Evolutionary conservation across 2,797 vertebrate species (phyloP).

Genomic region (Hypotaenidia okinawae): DNA sequence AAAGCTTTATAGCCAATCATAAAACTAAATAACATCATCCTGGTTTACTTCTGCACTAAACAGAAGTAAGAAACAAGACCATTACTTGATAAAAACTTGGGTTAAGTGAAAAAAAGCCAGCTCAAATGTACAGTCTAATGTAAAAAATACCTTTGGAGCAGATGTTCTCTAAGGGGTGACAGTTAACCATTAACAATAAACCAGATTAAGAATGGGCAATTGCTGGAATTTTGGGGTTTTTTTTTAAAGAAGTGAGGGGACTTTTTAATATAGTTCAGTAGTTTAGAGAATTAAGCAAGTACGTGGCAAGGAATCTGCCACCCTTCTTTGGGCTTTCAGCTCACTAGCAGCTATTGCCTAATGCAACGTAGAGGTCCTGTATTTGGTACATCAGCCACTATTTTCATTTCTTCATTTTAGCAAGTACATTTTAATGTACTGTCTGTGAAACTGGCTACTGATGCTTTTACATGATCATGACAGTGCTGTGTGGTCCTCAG

Average conservation of each 20-base stretch:
- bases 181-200: neutral
- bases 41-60: neutral
- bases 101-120: neutral
- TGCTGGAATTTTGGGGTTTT: neutral
- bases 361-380: fast-evolving
- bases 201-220: neutral
- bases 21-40: constrained; percentile 15
- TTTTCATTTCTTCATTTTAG: neutral
- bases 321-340: neutral
- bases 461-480: neutral
- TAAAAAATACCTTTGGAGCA: neutral
- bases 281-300: neutral
- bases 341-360: neutral
- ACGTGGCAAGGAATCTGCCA: neutral
- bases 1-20: constrained; percentile 14
- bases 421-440: neutral
- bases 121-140: neutral
- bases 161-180: neutral
- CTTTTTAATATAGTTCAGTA: neutral
- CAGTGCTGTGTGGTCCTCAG: neutral
- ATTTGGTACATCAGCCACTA: neutral
- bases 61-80: neutral
- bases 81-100: neutral
- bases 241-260: neutral
- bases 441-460: neutral